Conservation (phyloP, 2,888 invertebrate genomes). For the Charanyca ferruginea region DNA sequence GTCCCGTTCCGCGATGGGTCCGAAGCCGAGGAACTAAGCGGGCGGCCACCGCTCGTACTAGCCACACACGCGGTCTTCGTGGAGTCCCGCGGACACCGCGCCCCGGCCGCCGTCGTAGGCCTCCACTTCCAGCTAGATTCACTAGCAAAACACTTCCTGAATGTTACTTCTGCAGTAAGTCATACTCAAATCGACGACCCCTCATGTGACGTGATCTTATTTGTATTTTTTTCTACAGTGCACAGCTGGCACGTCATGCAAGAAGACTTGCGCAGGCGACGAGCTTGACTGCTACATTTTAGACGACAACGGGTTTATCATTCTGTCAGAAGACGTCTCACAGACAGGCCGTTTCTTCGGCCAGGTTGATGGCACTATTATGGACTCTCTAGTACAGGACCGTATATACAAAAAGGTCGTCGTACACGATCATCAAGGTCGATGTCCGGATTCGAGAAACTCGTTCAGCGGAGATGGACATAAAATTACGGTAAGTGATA, state of each 20-base stretch:
- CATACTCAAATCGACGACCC: constrained; percentile 40
- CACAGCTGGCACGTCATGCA: constrained; percentile 93
- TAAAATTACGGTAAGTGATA: constrained; percentile 77
- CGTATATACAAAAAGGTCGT: constrained; percentile 97
- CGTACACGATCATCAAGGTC: constrained; percentile 97
- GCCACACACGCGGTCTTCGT: constrained; percentile 98
- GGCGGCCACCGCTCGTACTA: constrained; percentile 93
- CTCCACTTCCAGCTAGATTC: constrained; percentile 96
- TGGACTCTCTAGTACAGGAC: constrained; percentile 97
- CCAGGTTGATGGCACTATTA: constrained; percentile 97
- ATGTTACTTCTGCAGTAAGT: constrained; percentile 96
- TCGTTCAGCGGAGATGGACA: constrained; percentile 91
- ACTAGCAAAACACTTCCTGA: constrained; percentile 95
- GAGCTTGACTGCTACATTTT: constrained; percentile 97
- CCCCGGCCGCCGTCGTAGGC: constrained; percentile 98
- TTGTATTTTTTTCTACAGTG: constrained; percentile 89
- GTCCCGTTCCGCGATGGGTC: constrained; percentile 94
- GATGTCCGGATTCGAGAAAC: constrained; percentile 94
- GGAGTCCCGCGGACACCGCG: constrained; percentile 95
- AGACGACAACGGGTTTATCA: constrained; percentile 98
- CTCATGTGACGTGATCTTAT: constrained; percentile 16
- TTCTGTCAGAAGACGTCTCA: constrained; percentile 96
- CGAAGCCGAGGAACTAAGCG: constrained; percentile 91
- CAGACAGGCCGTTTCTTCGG: constrained; percentile 98
- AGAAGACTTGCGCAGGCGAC: constrained; percentile 96